A percentile compares a stretch with the other conserved stretches of the same genome.
Evolutionary conservation across 2,797 vertebrate genomes (phyloP).

Genomic region (Pangasius krempfi): DNA sequence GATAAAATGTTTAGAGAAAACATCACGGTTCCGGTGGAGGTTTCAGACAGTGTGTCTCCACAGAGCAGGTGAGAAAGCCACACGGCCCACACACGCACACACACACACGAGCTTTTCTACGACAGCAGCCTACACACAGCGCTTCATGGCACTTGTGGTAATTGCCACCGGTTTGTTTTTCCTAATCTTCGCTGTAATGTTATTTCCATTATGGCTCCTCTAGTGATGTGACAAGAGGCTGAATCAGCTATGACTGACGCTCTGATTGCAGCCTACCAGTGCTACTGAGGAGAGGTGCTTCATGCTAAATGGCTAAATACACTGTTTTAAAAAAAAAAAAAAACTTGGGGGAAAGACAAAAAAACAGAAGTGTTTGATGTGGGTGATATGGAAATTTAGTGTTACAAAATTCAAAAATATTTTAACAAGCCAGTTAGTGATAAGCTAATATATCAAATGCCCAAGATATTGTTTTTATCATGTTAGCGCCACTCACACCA

Average conservation of each 20-base stretch:
- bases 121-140: slow-evolving; percentile 16
- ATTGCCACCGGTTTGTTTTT: slow-evolving; percentile 26
- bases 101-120: not conserved
- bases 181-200: slow-evolving; percentile 21
- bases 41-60: slow-evolving; percentile 41
- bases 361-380: not conserved
- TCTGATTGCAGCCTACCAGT: slow-evolving; percentile 6
- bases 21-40: slow-evolving; percentile 28
- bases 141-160: slow-evolving; percentile 9
- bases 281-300: slow-evolving; percentile 11
- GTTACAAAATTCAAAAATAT: not conserved
- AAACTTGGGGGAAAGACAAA: not conserved
- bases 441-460: not conserved
- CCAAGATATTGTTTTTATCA: not conserved
- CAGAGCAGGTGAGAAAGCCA: slow-evolving; percentile 27
- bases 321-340: not conserved
- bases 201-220: slow-evolving; percentile 33
- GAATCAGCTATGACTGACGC: slow-evolving; percentile 10
- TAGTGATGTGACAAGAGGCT: slow-evolving; percentile 32
- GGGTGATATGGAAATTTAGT: not conserved
- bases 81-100: slow-evolving; percentile 14
- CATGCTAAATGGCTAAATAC: slow-evolving; percentile 29
- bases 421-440: not conserved
- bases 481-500: not conserved
- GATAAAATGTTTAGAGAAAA: slow-evolving; percentile 35